These are phyloP conservation scores for Liparis tanakae DNA, from an alignment of 2,797 vertebrate species.

Conservation along the genomic window DNA sequence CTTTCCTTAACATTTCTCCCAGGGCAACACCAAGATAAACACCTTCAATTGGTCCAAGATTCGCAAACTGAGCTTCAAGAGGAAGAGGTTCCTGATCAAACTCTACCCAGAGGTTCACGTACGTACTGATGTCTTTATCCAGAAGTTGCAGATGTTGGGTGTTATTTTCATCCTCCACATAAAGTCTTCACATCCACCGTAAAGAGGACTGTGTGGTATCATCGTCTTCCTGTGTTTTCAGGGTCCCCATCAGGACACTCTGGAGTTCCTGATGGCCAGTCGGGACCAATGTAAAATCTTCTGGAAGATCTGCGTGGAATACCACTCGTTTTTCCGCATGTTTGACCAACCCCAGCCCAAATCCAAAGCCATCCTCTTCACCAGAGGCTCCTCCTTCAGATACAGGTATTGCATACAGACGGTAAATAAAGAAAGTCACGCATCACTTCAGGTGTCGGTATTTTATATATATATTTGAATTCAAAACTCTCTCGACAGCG, in stretches of 20 bases:
- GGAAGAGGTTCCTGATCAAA: slow-evolving; percentile 96
- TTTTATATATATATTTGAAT: slow-evolving; percentile 12
- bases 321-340: slow-evolving; percentile 96
- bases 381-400: slow-evolving; percentile 97
- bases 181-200: not conserved
- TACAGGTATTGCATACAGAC: slow-evolving; percentile 88
- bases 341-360: slow-evolving; percentile 94
- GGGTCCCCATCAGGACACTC: slow-evolving; percentile 94
- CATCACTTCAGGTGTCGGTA: not conserved
- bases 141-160: not conserved
- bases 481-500: slow-evolving; percentile 80
- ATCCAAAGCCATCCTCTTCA: slow-evolving; percentile 92
- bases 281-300: slow-evolving; percentile 97
- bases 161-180: not conserved
- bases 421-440: not conserved
- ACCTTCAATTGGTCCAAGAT: slow-evolving; percentile 99
- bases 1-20: slow-evolving; percentile 9
- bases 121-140: slow-evolving; percentile 61
- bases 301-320: slow-evolving; percentile 99
- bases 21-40: slow-evolving; percentile 96
- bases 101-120: slow-evolving; percentile 96
- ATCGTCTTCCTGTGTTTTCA: slow-evolving; percentile 57
- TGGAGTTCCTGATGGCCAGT: slow-evolving; percentile 94
- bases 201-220: not conserved
- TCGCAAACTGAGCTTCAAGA: slow-evolving; percentile 98